Base-by-base conservation (phyloP, 2,113 vertebrate species). In the Phycodurus eques region DNA sequence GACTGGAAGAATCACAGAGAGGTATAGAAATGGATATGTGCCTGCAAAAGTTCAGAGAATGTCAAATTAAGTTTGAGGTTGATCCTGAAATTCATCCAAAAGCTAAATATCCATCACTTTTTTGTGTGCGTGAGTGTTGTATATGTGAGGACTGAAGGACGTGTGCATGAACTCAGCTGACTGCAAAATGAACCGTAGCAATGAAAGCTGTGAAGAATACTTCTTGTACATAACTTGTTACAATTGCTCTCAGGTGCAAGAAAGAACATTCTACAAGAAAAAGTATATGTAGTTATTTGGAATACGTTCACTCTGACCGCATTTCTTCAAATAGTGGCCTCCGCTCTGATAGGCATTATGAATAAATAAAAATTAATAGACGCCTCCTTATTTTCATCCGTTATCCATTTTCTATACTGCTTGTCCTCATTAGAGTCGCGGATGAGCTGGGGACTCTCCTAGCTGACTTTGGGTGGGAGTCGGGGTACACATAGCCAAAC, bases 201-300 rank as follows among this genome's bases (percentile, higher is more conserved):
- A 56, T 22, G 8, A n/a, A 87, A 80, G 71, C 84, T 90, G 88
- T 90, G 91, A 90, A 88, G 20, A 47, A 51, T 64, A 68, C 13
- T 67, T 67, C 66, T 72, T 86, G 59, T 81, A 72, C 19, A 72
- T 78, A 72, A 79, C 67, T 82, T 35, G 61, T 15, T 51, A 46
- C 31, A 31, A 66, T 66, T 39, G 46, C 22, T 66, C 64, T 66
- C 64, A 31, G 64, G 43, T 46, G 10, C 62, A 64, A 44, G 2
- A 14, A 3, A 27, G 20, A 27, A 42, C 39, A 11, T 27, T 57
- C 12, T 4, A 13, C 11, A 11, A 31, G 11, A 27, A 57, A 59
- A 59, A 14, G 11, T 61, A 17, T 11, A 35, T 17, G 6, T 6
- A 39, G 6, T 12, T 61, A 33, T 61, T 61, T 61, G 31, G 31